A percentile compares a stretch with the other conserved stretches of the same genome.
phyloP scores from a whole-genome alignment of 1,140 invertebrate species.

The Lordiphosa mommai region DNA sequence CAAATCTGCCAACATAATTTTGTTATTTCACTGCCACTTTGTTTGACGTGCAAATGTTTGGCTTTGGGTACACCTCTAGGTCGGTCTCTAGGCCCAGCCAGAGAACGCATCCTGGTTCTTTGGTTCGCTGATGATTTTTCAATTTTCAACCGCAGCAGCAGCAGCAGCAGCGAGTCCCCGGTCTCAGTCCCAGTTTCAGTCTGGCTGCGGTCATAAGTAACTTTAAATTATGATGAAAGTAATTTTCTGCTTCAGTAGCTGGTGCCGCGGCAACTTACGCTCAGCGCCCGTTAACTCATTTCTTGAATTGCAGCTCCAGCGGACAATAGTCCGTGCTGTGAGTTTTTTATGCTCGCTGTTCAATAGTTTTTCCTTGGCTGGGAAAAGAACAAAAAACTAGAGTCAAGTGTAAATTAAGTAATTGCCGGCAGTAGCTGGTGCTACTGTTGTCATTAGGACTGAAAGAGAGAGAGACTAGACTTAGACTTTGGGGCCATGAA shows the following conservation, averaged over 20 bases:
- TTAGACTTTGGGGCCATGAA: conserved; percentile 11
- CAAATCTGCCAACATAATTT: conserved; percentile 78
- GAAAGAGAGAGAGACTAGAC: no score
- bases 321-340: neutral
- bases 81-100: neutral
- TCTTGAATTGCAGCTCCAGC: conserved; percentile 40
- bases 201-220: conserved; percentile 68
- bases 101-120: conserved; percentile 39
- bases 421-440: conserved; percentile 56
- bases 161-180: conserved; percentile 3
- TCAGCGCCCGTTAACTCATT: conserved; percentile 16
- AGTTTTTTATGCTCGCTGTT: conserved; percentile 21
- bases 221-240: conserved; percentile 79
- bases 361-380: conserved; percentile 35
- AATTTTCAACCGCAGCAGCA: conserved; percentile 46
- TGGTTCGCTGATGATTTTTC: conserved; percentile 60
- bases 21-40: conserved; percentile 78
- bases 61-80: conserved; percentile 31
- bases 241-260: conserved; percentile 78
- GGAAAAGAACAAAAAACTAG: conserved; percentile 18
- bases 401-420: conserved; percentile 73
- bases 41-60: conserved; percentile 77
- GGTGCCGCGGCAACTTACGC: conserved; percentile 40
- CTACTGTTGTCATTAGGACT: conserved; percentile 72
- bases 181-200: neutral